Evolutionary conservation across 2,888 invertebrate species (phyloP).

Genomic region (Actias luna): DNA sequence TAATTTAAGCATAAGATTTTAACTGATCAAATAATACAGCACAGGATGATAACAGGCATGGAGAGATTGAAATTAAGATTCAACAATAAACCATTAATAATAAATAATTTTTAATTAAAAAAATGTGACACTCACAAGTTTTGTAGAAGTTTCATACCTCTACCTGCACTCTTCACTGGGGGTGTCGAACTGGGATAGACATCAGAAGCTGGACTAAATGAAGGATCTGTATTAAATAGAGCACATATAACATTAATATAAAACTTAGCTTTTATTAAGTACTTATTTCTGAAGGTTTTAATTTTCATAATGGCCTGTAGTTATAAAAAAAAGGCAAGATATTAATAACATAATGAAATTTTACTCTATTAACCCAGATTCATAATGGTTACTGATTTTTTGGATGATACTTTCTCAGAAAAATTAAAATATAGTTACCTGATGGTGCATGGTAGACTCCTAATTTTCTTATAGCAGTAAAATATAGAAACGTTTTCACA

Average conservation of each 20-base stretch:
- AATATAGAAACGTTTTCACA: too few relatives aligned
- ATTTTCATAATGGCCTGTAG: not conserved
- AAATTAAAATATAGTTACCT: too few relatives aligned
- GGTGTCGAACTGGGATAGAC: constrained; percentile 41
- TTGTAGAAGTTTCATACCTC: constrained; percentile 62
- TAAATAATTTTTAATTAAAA: not conserved
- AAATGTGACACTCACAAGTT: constrained; percentile 10
- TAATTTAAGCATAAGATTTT: too few relatives aligned
- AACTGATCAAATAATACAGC: too few relatives aligned
- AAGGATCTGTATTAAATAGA: constrained; percentile 33
- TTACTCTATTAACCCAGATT: not conserved
- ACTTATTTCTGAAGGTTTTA: too few relatives aligned
- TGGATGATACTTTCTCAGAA: too few relatives aligned
- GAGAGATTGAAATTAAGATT: not conserved
- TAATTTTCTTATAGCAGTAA: too few relatives aligned
- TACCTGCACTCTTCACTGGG: constrained; percentile 45
- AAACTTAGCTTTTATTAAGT: not conserved
- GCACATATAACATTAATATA: too few relatives aligned
- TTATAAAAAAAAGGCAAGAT: not conserved
- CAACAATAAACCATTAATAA: not conserved
- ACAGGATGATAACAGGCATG: too few relatives aligned
- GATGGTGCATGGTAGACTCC: too few relatives aligned
- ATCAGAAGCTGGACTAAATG: constrained; percentile 59
- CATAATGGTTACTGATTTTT: not conserved
- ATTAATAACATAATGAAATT: not conserved